phyloP scores from a whole-genome alignment of 2,888 invertebrate genomes.

The Lithodes maja region DNA sequence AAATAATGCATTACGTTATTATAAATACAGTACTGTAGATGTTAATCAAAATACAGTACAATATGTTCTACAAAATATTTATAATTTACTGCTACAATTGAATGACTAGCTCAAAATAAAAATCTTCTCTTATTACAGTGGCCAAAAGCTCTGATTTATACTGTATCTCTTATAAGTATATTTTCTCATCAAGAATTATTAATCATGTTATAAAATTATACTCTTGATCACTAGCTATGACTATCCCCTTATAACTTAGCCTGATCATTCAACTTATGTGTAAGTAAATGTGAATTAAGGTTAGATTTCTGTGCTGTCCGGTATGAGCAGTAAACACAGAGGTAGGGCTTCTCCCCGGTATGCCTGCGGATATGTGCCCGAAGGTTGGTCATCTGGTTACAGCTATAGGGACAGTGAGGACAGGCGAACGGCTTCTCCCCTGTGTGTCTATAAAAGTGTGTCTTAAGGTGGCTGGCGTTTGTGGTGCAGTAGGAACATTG shows the following conservation, averaged over 20 bases:
- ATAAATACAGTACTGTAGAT: too few relatives aligned
- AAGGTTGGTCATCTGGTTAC: constrained; percentile 47
- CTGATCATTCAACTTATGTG: not conserved
- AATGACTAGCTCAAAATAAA: too few relatives aligned
- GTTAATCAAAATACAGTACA: too few relatives aligned
- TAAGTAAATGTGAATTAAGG: constrained; percentile 31
- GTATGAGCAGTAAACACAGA: constrained; percentile 47
- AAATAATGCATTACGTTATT: too few relatives aligned
- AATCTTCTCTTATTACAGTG: too few relatives aligned
- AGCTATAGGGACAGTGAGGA: constrained; percentile 44
- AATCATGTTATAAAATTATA: not conserved
- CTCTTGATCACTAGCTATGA: not conserved
- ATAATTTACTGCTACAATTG: too few relatives aligned
- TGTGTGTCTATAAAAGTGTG: constrained; percentile 46
- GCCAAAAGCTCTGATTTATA: too few relatives aligned
- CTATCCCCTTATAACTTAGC: not conserved
- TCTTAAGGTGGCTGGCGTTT: constrained; percentile 24
- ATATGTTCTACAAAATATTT: too few relatives aligned
- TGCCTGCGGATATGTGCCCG: constrained; percentile 53
- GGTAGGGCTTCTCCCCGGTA: constrained; percentile 60
- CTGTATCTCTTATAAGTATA: too few relatives aligned
- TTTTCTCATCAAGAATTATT: too few relatives aligned
- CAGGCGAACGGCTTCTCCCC: constrained; percentile 64
- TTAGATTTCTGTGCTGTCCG: constrained; percentile 37
- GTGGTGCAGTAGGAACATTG: constrained; percentile 42